Base-by-base conservation (phyloP, 1,140 invertebrate species). In the Drosophila tani region DNA sequence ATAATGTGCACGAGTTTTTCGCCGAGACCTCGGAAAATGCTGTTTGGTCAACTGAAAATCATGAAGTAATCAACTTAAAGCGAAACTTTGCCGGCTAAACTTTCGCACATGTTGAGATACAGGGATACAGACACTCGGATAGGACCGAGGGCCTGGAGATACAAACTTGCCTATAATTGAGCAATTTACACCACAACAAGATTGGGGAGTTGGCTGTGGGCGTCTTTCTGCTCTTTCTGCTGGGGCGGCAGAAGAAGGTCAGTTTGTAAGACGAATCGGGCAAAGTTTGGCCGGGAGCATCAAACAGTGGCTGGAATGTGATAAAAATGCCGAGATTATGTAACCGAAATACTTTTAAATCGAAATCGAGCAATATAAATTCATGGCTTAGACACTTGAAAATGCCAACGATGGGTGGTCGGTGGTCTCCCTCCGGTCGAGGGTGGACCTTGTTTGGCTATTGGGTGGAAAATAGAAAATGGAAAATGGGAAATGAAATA, bases 321-420 rank as follows among this genome's bases (percentile, higher is more conserved):
- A 85, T 86, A 83, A 88, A 88, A 88, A 84, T 90, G 77, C 69
- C 77, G 58, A 88, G 86, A 85, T 88, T 88, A 90, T 88, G 66
- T 88, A 88, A 90, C 85, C 81, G 85, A 88, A 88, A 88, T 88
- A 88, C 85, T 88, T 88, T 87, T 75, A 82, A 88, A 82, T 91
- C 86, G 86, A 90, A 91, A 90, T 82, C 82, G 86, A 85, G 75
- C 85, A 90, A 90, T 90, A 90, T 90, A 90, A 90, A 90, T 90
- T 90, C 86, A 90, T 90, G 82, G 81, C 85, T 80, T 79, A 90
- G 85, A 90, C 85, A 87, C 80, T 82, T 82, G 79, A 65, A 86
- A 77, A 82, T 82, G 66, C 75, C 79, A 86, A 40, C 64, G 7
- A 35, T 51, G 19, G 43, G 49, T 35, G 24, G 14, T 41, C 21